Conservation (phyloP, 2,113 vertebrate genomes). For the Entomyzon cyanotis region DNA sequence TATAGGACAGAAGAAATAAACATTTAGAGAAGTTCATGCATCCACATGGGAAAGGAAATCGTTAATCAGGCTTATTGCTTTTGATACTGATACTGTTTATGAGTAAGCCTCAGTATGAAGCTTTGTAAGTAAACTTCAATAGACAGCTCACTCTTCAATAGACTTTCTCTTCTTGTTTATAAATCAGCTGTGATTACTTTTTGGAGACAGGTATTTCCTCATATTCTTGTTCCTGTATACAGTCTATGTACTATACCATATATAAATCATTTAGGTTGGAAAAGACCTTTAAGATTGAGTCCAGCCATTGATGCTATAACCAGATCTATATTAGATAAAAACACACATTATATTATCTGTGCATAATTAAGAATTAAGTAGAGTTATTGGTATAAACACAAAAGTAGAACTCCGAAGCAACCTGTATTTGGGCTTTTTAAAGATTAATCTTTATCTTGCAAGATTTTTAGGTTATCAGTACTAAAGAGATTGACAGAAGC, state of each 20-base stretch:
- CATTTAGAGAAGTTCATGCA: not conserved
- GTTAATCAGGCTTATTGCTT: not conserved
- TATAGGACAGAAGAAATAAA: constrained; percentile 25
- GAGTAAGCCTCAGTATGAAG: not conserved
- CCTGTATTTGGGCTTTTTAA: not conserved
- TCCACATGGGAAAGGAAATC: constrained; percentile 16
- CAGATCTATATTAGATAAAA: not conserved
- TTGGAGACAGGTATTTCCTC: not conserved
- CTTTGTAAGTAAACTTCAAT: not conserved
- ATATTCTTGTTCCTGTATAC: not conserved
- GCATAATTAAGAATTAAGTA: not conserved
- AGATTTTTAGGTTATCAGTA: not conserved
- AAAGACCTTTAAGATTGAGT: not conserved
- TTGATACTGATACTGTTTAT: not conserved
- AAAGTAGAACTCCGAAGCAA: not conserved
- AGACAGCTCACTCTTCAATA: not conserved
- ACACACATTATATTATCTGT: not conserved
- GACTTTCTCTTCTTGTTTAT: not conserved
- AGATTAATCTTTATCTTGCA: not conserved
- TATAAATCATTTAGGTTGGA: not conserved
- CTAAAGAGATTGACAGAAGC: not conserved
- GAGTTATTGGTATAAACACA: not conserved
- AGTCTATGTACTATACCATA: not conserved
- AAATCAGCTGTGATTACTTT: not conserved
- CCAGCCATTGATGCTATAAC: not conserved